A percentile compares a stretch with the other conserved stretches of the same genome.
Evolutionary conservation across 2,113 vertebrate genomes (phyloP).

Genomic region (Shinisaurus crocodilurus): DNA sequence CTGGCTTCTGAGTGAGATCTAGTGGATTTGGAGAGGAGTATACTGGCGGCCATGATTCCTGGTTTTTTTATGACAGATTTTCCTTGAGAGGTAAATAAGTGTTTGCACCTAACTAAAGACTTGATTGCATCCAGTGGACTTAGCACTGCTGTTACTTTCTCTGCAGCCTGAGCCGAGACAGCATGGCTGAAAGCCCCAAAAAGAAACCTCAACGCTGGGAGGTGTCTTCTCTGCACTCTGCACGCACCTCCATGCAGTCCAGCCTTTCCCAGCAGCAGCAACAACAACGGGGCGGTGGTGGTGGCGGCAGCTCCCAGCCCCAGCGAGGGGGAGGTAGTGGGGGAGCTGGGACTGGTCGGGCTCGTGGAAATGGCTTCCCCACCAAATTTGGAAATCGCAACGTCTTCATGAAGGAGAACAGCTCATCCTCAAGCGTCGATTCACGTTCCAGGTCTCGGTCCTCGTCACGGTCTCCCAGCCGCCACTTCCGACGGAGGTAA

Average conservation of each 20-base stretch:
- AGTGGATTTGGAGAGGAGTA: background rate
- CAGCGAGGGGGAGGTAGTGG: slow-evolving; percentile 63
- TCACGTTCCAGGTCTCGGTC: slow-evolving; percentile 89
- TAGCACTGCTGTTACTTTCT: background rate
- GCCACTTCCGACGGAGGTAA: slow-evolving; percentile 79
- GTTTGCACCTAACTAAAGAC: background rate
- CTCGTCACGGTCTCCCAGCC: slow-evolving; percentile 78
- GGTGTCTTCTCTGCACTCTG: slow-evolving; percentile 70
- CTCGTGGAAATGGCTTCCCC: slow-evolving; percentile 68
- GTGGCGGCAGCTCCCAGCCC: slow-evolving; percentile 67
- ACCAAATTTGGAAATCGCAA: slow-evolving; percentile 87
- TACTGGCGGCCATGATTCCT: background rate
- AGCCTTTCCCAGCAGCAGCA: slow-evolving; percentile 46
- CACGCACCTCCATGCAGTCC: slow-evolving; percentile 62
- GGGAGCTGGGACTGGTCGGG: slow-evolving; percentile 64
- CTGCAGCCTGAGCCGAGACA: slow-evolving; percentile 67
- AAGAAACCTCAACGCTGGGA: slow-evolving; percentile 87
- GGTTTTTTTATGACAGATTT: background rate
- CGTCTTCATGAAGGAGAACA: slow-evolving; percentile 89
- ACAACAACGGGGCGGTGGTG: too few relatives aligned
- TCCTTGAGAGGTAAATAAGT: background rate
- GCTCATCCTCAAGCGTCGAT: slow-evolving; percentile 87
- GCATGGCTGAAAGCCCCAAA: slow-evolving; percentile 76
- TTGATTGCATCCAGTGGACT: background rate
- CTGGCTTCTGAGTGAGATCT: background rate